Base-by-base conservation (phyloP, 2,888 invertebrate species). In the Gandaritis pyraliata region DNA sequence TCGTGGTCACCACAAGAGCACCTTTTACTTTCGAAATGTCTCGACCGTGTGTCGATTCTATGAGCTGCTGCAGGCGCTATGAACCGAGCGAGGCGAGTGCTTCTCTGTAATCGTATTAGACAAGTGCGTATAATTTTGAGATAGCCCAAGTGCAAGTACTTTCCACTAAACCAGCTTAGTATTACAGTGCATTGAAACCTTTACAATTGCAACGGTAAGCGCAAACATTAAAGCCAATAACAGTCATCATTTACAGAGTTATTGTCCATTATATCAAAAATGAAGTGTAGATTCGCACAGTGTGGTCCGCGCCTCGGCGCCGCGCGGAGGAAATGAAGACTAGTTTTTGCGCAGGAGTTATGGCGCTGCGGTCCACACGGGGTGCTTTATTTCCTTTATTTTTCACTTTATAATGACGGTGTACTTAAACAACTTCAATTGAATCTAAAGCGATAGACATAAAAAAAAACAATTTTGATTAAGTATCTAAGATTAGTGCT, bases 261-360 rank as follows among this genome's bases (percentile, higher is more conserved):
- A 54, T 45, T 18, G 53, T 11, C 18, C 12, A 54, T 46, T 54
- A 45, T 45, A 45, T 33, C n/a, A 5, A 18, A 36, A 46, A 46
- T 53, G 13, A 16, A 12, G 12, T 49, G 12, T 12, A 36, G 50
- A 23, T 72, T 70, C 72, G 61, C 50, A 49, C 69, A 68, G 73
- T 77, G 75, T 76, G 72, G 72, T 64, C 70, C 69, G 73, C 66
- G 65, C 69, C 55, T 62, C n/a, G 43, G 15, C 45, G 13, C 41
- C 36, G 5, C 7, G 4, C 10, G 53, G 13, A 29, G 41, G 51
- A 55, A 51, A 66, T 61, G 63, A 53, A 46, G 60, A 66, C 48
- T 47, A 50, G 57, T 65, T 71, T 64, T 51, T 54, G 51, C 61
- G 61, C 65, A 29, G 13, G 67, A 69, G 68, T 67, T 41, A 52